Conservation (phyloP, 2,113 vertebrate species). For the Phodopus roborovskii region DNA sequence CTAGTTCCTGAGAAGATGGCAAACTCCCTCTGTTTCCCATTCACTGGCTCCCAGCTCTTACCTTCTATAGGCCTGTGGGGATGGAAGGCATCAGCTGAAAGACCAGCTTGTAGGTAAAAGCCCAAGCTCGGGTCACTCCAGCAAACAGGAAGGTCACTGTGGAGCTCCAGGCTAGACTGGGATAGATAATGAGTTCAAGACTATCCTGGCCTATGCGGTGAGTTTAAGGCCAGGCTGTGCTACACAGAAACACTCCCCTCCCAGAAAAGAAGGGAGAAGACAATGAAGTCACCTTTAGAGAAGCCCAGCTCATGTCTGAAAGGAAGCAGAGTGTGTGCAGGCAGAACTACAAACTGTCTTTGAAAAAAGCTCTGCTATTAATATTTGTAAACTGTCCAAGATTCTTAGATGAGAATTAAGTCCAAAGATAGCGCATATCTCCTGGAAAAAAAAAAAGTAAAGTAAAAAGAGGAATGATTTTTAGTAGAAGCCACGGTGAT, state of each 20-base stretch:
- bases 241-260: background rate
- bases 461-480: background rate
- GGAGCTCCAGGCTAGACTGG: no score
- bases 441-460: background rate
- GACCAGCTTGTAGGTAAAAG: background rate
- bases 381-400: constrained; percentile 10
- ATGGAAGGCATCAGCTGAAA: background rate
- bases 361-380: background rate
- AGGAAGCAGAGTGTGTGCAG: background rate
- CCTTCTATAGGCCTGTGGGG: background rate
- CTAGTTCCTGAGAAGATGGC: background rate
- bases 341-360: background rate
- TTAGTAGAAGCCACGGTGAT: constrained; percentile 16
- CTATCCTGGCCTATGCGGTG: background rate
- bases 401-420: background rate
- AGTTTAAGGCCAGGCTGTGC: background rate
- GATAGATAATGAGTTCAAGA: background rate
- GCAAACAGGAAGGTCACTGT: background rate
- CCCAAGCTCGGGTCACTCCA: background rate
- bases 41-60: background rate
- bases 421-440: constrained; percentile 28
- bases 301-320: background rate
- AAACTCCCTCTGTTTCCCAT: constrained; percentile 34
- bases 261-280: background rate
- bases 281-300: background rate